Conservation (phyloP, 2,888 invertebrate genomes). For the Cryptosula pallasiana region DNA sequence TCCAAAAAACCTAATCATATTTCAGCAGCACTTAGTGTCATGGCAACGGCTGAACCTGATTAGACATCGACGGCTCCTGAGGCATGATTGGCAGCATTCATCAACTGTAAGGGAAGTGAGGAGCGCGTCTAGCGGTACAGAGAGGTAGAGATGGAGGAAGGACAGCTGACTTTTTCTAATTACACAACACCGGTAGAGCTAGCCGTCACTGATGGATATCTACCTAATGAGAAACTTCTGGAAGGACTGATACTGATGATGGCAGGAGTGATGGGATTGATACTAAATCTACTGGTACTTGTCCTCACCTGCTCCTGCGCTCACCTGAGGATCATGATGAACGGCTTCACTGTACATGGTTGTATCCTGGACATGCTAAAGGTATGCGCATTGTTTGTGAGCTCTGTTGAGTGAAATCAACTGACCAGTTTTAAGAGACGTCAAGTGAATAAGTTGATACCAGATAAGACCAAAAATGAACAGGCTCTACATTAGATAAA, state of each 20-base stretch:
- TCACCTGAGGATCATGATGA: constrained; percentile 46
- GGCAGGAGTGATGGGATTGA: not conserved
- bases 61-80: not conserved
- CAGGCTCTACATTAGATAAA: too few species aligned
- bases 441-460: too few species aligned
- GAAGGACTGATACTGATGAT: constrained; percentile 4
- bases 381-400: too few species aligned
- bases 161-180: not conserved
- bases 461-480: too few species aligned
- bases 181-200: not conserved
- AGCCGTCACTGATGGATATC: not conserved
- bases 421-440: too few species aligned
- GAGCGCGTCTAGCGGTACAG: too few species aligned
- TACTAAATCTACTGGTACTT: constrained; percentile 3
- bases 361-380: constrained; percentile 49
- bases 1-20: too few species aligned
- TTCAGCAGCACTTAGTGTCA: too few species aligned
- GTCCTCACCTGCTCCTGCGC: constrained; percentile 30
- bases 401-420: too few species aligned
- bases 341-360: constrained; percentile 51
- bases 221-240: not conserved
- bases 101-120: too few species aligned
- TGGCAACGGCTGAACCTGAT: too few species aligned
- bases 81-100: not conserved
- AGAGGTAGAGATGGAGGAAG: constrained; percentile 16